Evolutionary conservation across 2,113 vertebrate genomes (phyloP), one percentile per base, ranked within the genome.

Genomic region (Ptilorrhoa leucosticta): DNA sequence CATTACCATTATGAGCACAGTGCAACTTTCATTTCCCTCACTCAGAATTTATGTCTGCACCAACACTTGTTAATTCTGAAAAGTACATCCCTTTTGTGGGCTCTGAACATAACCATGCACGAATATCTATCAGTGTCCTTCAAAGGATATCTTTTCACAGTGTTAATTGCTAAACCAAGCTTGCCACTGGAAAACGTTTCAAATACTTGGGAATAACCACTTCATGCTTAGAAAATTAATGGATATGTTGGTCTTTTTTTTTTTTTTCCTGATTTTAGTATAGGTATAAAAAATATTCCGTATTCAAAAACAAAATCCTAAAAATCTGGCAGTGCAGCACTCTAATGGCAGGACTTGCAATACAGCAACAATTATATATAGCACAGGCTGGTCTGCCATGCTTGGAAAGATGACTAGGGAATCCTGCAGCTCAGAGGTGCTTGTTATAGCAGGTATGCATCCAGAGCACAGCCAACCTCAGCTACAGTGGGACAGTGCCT

Each of bases 1-100:
- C 45, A 40, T 58, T 64, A 76, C 51, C n/a, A 64, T 76, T 61
- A 63, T 6, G 15, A 82, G 53, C 23, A 72, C 19, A 64, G 15
- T 0, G 1, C 51, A 85, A 85, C 37, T 78, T 87, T 37, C 12
- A 85, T 26, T 87, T 91, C 71, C 78, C 78, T 71, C 27, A 40
- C 50, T 90, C 58, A 73, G 53, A 93, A 72, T 73, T 85, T 83
- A 79, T 45, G 17, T 40, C 78, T 58, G 39, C 82, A 70, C 50
- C 63, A 88, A 95, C 45, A 42, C 27, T 90, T 80, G 71, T 66
- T 70, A 91, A 93, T 91, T 88, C 64, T 94, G 71, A 87, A 83
- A 90, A 83, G 82, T 53, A 80, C 45, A 61, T 79, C 21, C 50
- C 73, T 53, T 83, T 47, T 63, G 47, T 70, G 39, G 61, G 82